phyloP scores from a whole-genome alignment of 1,140 invertebrate genomes.

The Danaus melanippus region DNA sequence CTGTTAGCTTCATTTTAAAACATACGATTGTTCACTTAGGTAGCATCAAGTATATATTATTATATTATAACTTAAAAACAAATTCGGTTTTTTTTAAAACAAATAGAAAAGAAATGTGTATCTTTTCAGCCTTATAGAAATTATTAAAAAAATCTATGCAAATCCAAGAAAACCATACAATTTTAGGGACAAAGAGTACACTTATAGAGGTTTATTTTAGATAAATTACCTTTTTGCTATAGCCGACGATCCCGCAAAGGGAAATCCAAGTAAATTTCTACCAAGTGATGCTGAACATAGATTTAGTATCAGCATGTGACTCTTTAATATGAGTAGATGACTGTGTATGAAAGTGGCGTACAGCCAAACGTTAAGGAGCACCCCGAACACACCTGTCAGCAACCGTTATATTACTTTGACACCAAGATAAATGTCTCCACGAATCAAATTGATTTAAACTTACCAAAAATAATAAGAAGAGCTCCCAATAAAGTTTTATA shows the following conservation, averaged over 20 bases:
- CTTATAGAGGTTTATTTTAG: background rate
- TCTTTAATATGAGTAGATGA: conserved; percentile 65
- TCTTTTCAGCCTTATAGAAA: too few relatives aligned
- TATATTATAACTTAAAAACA: too few relatives aligned
- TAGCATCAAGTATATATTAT: too few relatives aligned
- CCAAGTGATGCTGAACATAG: conserved; percentile 66
- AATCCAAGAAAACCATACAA: too few relatives aligned
- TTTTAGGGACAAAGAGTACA: too few relatives aligned
- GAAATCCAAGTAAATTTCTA: conserved; percentile 65
- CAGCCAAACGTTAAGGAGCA: conserved; percentile 70
- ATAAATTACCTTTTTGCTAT: conserved; percentile 59
- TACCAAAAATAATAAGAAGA: conserved; percentile 68
- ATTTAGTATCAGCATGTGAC: conserved; percentile 68
- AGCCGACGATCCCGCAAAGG: conserved; percentile 69
- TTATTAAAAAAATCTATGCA: too few relatives aligned
- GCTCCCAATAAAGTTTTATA: conserved; percentile 67
- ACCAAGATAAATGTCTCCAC: conserved; percentile 6
- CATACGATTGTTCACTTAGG: too few relatives aligned
- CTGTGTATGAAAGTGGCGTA: conserved; percentile 69
- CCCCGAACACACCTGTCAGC: conserved; percentile 63
- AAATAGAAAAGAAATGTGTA: too few relatives aligned
- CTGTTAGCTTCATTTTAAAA: too few relatives aligned
- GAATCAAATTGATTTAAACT: conserved; percentile 25
- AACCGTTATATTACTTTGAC: conserved; percentile 18
- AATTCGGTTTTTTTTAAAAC: too few relatives aligned